phyloP scores from a whole-genome alignment of 2,888 invertebrate species.

The Zygaena filipendulae region DNA sequence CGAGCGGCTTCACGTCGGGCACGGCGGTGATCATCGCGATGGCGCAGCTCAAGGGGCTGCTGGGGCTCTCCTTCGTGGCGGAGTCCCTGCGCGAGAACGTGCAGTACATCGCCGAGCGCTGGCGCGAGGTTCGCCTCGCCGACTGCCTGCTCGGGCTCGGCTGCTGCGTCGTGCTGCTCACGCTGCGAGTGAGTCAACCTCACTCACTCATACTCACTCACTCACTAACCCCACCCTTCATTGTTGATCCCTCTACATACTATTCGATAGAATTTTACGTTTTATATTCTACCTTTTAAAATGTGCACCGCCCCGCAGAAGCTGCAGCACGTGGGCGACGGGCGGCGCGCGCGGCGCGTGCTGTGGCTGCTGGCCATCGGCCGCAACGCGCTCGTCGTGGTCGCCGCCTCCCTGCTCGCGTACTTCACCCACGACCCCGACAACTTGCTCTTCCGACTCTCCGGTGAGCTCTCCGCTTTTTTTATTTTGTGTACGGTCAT shows the following conservation, averaged over 20 bases:
- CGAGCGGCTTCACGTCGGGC: conserved; percentile 86
- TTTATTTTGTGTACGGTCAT: no score
- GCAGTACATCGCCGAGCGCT: conserved; percentile 46
- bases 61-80: conserved; percentile 76
- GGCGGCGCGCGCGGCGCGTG: conserved; percentile 47
- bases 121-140: conserved; percentile 57
- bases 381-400: conserved; percentile 82
- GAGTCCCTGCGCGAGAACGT: conserved; percentile 75
- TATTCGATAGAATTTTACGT: no score
- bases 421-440: conserved; percentile 59
- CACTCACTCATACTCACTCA: background rate
- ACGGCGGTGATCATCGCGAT: conserved; percentile 82
- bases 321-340: no score
- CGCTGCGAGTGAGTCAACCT: conserved; percentile 70
- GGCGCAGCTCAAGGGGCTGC: conserved; percentile 78
- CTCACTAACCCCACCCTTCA: no score
- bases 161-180: conserved; percentile 74
- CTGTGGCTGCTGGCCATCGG: conserved; percentile 82
- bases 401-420: conserved; percentile 71
- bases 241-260: no score
- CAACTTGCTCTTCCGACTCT: conserved; percentile 71
- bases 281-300: no score
- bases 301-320: no score
- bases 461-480: conserved; percentile 54
- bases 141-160: conserved; percentile 75